phyloP scores from a whole-genome alignment of 2,888 invertebrate species.

The Plagodis dolabraria region DNA sequence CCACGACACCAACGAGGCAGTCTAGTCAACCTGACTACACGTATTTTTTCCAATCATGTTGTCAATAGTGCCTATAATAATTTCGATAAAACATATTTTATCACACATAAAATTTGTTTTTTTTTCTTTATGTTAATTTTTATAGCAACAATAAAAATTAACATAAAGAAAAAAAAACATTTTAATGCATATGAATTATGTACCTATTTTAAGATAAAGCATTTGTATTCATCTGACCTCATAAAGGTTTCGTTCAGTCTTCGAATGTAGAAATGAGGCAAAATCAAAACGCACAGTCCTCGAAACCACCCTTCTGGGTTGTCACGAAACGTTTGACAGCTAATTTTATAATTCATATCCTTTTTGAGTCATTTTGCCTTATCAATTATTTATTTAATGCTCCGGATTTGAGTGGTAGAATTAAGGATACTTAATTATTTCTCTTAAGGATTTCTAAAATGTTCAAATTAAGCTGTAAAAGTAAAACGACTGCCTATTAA shows the following conservation, averaged over 20 bases:
- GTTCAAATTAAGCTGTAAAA: constrained; percentile 17
- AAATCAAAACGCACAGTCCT: constrained; percentile 54
- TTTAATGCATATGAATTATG: constrained; percentile 43
- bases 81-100: no score
- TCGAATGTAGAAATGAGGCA: constrained; percentile 42
- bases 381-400: constrained; percentile 75
- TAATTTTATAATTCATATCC: constrained; percentile 80
- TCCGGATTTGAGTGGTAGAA: constrained; percentile 68
- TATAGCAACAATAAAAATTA: no score
- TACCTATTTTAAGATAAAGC: no score
- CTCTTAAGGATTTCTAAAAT: constrained; percentile 40
- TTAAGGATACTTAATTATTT: constrained; percentile 66
- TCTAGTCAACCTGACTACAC: no score
- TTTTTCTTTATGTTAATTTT: no score
- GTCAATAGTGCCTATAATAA: no score
- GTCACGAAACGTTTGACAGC: constrained; percentile 74
- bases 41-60: no score
- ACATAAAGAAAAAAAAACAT: no score
- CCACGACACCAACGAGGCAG: no score
- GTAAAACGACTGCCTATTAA: constrained; percentile 22
- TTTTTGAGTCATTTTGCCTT: constrained; percentile 77
- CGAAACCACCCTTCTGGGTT: constrained; percentile 71
- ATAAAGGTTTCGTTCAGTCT: constrained; percentile 54
- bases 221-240: constrained; percentile 40
- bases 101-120: no score